Conservation (phyloP, 2,113 vertebrate genomes). For the Prolemur simus region DNA sequence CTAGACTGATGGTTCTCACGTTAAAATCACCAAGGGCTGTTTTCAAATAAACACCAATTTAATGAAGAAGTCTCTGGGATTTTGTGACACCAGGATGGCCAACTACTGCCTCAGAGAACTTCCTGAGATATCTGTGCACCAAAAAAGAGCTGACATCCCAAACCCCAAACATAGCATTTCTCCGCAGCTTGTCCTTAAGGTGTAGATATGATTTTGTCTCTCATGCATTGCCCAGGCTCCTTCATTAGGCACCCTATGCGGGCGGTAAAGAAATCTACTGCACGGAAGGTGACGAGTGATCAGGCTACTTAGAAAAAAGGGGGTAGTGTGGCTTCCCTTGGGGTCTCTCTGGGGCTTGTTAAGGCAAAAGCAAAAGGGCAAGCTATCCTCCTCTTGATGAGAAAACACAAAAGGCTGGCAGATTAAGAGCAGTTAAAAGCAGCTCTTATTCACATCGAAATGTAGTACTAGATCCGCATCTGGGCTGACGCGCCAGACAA, state of each 20-base stretch:
- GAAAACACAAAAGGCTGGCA: neutral
- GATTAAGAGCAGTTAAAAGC: neutral
- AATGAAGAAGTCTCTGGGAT: neutral
- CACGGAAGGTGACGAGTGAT: fast-evolving
- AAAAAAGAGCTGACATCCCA: neutral
- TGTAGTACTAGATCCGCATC: fast-evolving
- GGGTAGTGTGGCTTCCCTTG: neutral
- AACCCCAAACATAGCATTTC: neutral
- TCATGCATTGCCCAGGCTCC: fast-evolving
- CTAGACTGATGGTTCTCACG: neutral
- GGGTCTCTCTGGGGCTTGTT: neutral
- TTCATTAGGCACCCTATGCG: fast-evolving
- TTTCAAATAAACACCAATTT: neutral
- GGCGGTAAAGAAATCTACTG: neutral
- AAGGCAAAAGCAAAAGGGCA: neutral
- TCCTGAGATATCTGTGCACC: neutral
- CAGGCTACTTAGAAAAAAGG: neutral
- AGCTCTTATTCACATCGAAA: neutral
- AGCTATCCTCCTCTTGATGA: neutral
- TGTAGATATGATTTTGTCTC: neutral
- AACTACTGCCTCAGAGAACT: neutral
- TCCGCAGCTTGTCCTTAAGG: neutral
- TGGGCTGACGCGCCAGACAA: neutral
- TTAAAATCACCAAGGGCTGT: neutral
- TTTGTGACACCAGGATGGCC: neutral